These are phyloP conservation scores for Danaus chrysippus DNA, from an alignment of 2,888 invertebrate genomes.

Conservation along the genomic window DNA sequence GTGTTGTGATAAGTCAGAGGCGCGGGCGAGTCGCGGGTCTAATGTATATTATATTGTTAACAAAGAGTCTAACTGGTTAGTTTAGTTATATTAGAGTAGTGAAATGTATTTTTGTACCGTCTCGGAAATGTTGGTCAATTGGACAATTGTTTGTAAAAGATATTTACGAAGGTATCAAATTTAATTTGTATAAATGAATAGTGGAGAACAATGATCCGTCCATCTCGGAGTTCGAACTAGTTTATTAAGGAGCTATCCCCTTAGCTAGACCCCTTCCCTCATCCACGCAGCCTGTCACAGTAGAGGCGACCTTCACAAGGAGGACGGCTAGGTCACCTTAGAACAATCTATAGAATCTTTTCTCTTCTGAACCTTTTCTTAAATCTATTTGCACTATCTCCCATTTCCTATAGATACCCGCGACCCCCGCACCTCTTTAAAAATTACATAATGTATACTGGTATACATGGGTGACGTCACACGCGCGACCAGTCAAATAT, in stretches of 20 bases:
- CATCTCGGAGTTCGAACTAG: slow-evolving; percentile 59
- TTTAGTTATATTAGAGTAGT: slow-evolving; percentile 64
- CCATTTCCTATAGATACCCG: slow-evolving; percentile 19
- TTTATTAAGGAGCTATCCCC: slow-evolving; percentile 55
- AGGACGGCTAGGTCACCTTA: slow-evolving; percentile 11
- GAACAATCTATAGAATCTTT: slow-evolving; percentile 26
- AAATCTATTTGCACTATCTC: slow-evolving; percentile 14
- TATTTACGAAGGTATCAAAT: slow-evolving; percentile 35
- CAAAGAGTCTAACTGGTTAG: slow-evolving; percentile 43
- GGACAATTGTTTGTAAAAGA: slow-evolving; percentile 40
- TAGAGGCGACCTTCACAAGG: not conserved
- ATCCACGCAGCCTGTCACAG: slow-evolving; percentile 14
- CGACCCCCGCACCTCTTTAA: slow-evolving; percentile 30
- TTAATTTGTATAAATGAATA: slow-evolving; percentile 65
- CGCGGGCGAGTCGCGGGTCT: slow-evolving; percentile 52
- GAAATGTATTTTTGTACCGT: slow-evolving; percentile 73
- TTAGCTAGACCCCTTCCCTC: slow-evolving; percentile 40
- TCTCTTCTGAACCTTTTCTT: slow-evolving; percentile 12
- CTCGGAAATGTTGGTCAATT: slow-evolving; percentile 60
- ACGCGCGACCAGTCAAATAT: not conserved
- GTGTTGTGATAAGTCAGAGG: slow-evolving; percentile 59
- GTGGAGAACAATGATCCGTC: slow-evolving; percentile 62
- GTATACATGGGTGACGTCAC: slow-evolving; percentile 14
- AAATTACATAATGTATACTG: slow-evolving; percentile 22
- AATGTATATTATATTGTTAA: slow-evolving; percentile 18